Conservation (phyloP, 2,888 invertebrate species). For the Lepidochrysops patricia region DNA sequence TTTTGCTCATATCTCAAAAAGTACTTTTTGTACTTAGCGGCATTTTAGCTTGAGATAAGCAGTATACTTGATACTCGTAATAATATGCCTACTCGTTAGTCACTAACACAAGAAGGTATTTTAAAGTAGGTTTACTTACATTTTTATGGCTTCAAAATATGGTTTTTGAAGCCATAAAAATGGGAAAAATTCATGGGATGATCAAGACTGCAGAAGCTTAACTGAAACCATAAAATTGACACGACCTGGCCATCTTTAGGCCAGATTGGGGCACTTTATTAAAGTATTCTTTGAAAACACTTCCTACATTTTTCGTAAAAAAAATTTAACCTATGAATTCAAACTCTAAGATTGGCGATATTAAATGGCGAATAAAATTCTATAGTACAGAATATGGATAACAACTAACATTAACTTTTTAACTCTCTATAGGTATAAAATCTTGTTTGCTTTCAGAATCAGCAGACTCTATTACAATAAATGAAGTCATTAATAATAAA, state of each 20-base stretch:
- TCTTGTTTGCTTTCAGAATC: constrained; percentile 32
- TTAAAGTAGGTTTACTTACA: not conserved
- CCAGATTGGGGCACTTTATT: too few relatives aligned
- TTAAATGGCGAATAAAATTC: too few relatives aligned
- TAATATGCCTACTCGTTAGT: not conserved
- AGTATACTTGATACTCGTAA: not conserved
- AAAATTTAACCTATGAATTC: too few relatives aligned
- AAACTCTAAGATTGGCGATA: too few relatives aligned
- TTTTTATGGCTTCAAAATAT: not conserved
- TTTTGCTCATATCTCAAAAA: too few relatives aligned
- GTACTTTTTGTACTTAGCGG: too few relatives aligned
- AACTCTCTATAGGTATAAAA: not conserved
- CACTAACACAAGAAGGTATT: not conserved
- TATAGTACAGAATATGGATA: not conserved
- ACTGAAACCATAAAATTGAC: not conserved
- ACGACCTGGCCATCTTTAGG: too few relatives aligned
- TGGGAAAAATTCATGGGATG: too few relatives aligned
- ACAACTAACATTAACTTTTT: not conserved
- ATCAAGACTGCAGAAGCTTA: too few relatives aligned
- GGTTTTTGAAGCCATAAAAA: not conserved
- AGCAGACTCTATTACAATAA: constrained; percentile 38
- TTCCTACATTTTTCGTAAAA: too few relatives aligned
- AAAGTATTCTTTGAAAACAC: not conserved
- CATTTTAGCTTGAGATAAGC: too few relatives aligned
- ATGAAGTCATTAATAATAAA: constrained; percentile 36